A percentile compares a stretch with the other conserved stretches of the same genome.
phyloP scores from a whole-genome alignment of 2,797 vertebrate genomes.

The Danio aesculapii region DNA sequence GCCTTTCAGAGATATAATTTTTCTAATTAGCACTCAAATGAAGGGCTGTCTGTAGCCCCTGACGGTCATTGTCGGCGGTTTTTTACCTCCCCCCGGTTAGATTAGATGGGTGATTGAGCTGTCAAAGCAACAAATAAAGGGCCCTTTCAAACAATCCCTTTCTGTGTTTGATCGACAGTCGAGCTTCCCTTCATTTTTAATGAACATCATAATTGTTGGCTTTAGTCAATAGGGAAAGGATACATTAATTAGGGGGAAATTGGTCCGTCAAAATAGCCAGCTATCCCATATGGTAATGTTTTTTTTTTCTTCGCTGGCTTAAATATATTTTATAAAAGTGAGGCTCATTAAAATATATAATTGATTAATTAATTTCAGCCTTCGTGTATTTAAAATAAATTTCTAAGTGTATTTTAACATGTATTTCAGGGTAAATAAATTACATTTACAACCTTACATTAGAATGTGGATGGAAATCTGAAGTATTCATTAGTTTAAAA shows the following conservation, averaged over 20 bases:
- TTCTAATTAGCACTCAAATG: constrained; percentile 57
- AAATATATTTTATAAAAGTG: too few species aligned
- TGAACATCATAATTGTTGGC: constrained; percentile 48
- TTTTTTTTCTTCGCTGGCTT: too few species aligned
- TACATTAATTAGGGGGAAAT: constrained; percentile 14
- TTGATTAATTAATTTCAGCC: too few species aligned
- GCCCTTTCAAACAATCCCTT: constrained; percentile 45
- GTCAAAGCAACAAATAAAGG: constrained; percentile 45
- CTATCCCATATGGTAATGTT: not conserved
- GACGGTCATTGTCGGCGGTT: constrained; percentile 32
- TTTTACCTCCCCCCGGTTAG: constrained; percentile 21
- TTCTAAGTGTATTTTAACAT: too few species aligned
- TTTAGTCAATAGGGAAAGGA: constrained; percentile 5
- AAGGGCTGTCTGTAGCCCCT: constrained; percentile 28
- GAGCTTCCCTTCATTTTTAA: constrained; percentile 54
- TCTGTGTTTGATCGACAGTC: constrained; percentile 51
- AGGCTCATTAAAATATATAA: too few species aligned
- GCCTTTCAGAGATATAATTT: constrained; percentile 54
- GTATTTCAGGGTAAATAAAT: too few species aligned
- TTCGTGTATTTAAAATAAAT: too few species aligned
- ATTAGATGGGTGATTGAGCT: constrained; percentile 49
- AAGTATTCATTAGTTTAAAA: too few species aligned
- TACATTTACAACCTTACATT: too few species aligned
- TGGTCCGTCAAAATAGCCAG: not conserved
- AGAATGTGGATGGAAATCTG: too few species aligned